Evolutionary conservation across 1,140 invertebrate genomes (phyloP).

Genomic region (Caenorhabditis tropicalis): DNA sequence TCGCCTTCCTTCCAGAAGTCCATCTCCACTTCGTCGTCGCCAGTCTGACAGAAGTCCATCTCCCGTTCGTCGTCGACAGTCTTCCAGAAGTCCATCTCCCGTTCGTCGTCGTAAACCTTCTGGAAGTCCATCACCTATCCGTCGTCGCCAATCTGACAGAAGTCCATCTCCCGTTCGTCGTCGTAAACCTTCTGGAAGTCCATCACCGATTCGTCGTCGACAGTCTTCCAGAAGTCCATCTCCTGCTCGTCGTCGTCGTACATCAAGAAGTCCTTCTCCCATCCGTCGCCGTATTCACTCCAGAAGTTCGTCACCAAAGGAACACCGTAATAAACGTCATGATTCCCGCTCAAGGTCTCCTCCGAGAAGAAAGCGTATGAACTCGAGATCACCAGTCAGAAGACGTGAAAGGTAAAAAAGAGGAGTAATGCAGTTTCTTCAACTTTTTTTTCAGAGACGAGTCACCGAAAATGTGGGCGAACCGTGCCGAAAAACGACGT

Average conservation of each 20-base stretch:
- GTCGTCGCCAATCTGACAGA: not conserved
- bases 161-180: not conserved
- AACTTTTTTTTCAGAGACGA: constrained; percentile 29
- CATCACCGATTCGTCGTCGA: not conserved
- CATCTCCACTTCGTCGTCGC: not conserved
- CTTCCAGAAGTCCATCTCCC: not conserved
- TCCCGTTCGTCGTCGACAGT: not conserved
- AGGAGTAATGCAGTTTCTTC: not conserved
- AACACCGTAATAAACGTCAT: not conserved
- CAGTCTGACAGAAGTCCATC: not conserved
- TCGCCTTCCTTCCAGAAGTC: not conserved
- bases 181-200: not conserved
- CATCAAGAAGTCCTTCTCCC: not conserved
- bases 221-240: not conserved
- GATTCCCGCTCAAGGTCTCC: not conserved
- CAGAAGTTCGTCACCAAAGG: not conserved
- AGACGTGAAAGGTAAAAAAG: not conserved
- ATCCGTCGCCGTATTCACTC: not conserved
- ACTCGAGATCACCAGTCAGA: not conserved
- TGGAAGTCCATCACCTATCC: too few species aligned
- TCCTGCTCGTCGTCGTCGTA: not conserved
- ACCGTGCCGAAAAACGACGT: not conserved
- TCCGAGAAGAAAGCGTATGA: not conserved
- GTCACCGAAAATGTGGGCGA: constrained; percentile 4
- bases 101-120: too few species aligned